A percentile compares a stretch with the other conserved stretches of the same genome.
Conservation (phyloP, 2,888 invertebrate species). For the Hybos culiciformis region DNA sequence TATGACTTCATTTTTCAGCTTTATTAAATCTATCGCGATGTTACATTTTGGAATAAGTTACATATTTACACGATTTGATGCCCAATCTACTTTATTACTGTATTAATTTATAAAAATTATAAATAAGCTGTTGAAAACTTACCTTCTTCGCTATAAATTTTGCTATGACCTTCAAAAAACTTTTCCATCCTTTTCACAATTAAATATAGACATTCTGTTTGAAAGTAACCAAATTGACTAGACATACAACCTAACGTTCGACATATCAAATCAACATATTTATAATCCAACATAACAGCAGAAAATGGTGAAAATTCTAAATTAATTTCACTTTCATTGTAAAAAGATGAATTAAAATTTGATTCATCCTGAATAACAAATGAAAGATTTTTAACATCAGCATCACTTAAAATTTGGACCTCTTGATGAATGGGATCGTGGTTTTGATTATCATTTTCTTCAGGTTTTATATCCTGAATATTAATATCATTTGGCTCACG, state of each 20-base stretch:
- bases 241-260: slow-evolving; percentile 28
- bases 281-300: slow-evolving; percentile 24
- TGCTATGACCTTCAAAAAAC: slow-evolving; percentile 26
- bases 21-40: too few relatives aligned
- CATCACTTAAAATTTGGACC: background rate
- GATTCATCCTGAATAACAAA: background rate
- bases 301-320: slow-evolving; percentile 22
- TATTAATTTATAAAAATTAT: background rate
- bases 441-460: background rate
- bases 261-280: slow-evolving; percentile 26
- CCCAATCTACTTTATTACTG: background rate
- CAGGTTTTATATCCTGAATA: background rate
- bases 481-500: background rate
- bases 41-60: too few relatives aligned
- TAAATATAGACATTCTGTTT: slow-evolving; percentile 27
- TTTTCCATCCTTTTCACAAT: slow-evolving; percentile 24
- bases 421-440: background rate
- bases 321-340: background rate
- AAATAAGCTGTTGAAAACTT: background rate
- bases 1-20: too few relatives aligned
- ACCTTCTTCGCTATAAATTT: slow-evolving; percentile 24
- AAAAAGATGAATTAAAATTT: background rate
- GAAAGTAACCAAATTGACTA: slow-evolving; percentile 28
- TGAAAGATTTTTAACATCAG: background rate
- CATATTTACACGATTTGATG: too few relatives aligned